Percentiles rank a stretch among this genome's conserved stretches.
Evolutionary conservation across 2,888 invertebrate species (phyloP).

Genomic region (Lottia scabra): DNA sequence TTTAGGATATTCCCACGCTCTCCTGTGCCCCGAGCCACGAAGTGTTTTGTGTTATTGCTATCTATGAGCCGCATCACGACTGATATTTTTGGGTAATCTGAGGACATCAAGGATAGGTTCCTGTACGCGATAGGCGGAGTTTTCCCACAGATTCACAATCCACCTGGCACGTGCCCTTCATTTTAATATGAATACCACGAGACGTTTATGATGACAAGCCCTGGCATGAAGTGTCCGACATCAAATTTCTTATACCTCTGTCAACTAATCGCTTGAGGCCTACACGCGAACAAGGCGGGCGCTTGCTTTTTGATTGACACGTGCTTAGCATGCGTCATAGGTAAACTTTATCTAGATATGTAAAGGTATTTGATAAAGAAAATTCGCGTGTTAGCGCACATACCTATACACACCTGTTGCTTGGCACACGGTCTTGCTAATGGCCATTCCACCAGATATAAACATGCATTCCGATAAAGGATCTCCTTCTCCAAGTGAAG

Average conservation of each 20-base stretch:
- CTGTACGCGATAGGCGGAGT: conserved; percentile 24
- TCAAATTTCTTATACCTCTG: not conserved
- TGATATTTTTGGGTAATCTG: not conserved
- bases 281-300: conserved; percentile 16
- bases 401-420: conserved; percentile 10
- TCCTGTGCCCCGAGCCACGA: not conserved
- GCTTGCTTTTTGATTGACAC: conserved; percentile 10
- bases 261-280: conserved; percentile 6
- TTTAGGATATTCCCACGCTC: not conserved
- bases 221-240: conserved; percentile 2
- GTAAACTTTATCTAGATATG: not conserved
- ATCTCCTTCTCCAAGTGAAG: conserved; percentile 39
- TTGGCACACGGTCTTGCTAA: conserved; percentile 20
- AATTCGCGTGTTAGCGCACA: not conserved
- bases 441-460: conserved; percentile 22
- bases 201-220: conserved; percentile 1
- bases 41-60: not conserved
- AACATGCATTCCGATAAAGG: conserved; percentile 39
- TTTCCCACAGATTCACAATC: conserved; percentile 35
- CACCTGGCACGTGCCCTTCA: conserved; percentile 34
- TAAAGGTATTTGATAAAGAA: not conserved
- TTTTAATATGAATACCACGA: conserved; percentile 18
- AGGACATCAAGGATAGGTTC: conserved; percentile 2
- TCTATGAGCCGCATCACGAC: conserved; percentile 4
- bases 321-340: conserved; percentile 11